Evolutionary conservation across 30 jellyfish, hydroid and myxozoan species (phyloP).

Genomic region (Turritopsis dohrnii): DNA sequence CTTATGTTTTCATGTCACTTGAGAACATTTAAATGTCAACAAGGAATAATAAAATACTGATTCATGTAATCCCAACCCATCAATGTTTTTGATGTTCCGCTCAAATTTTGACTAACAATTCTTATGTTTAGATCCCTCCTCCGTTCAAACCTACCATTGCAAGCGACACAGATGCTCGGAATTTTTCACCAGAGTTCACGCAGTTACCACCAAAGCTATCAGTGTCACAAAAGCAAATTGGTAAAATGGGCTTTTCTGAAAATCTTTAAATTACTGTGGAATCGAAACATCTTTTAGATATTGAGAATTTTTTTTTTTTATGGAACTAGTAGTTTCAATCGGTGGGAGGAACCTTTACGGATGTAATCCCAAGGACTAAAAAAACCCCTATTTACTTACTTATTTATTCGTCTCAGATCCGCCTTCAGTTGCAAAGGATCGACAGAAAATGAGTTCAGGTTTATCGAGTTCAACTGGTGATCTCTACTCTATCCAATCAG

Average conservation of each 20-base stretch:
- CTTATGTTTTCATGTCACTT: too few relatives aligned
- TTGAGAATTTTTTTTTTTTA: too few relatives aligned
- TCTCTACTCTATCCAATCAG: not conserved
- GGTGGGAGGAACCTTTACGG: not conserved
- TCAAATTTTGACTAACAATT: too few relatives aligned
- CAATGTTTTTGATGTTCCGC: too few relatives aligned
- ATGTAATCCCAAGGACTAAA: not conserved
- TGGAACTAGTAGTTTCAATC: too few relatives aligned
- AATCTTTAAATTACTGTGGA: not conserved
- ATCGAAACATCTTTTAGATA: not conserved
- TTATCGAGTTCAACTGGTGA: not conserved
- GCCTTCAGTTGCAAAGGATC: not conserved
- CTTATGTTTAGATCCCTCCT: slow-evolving; percentile 78
- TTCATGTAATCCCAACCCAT: too few relatives aligned
- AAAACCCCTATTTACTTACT: too few relatives aligned
- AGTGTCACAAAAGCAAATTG: not conserved
- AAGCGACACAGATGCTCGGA: slow-evolving; percentile 54
- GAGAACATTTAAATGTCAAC: too few relatives aligned
- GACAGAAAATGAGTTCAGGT: not conserved
- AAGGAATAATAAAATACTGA: too few relatives aligned
- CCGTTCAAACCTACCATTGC: slow-evolving; percentile 78
- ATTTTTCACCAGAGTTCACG: slow-evolving; percentile 70
- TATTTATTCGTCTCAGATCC: not conserved
- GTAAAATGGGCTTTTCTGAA: not conserved
- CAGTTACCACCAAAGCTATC: slow-evolving; percentile 66